Conservation (phyloP, 2,888 invertebrate genomes). For the Seladonia tumulorum region DNA sequence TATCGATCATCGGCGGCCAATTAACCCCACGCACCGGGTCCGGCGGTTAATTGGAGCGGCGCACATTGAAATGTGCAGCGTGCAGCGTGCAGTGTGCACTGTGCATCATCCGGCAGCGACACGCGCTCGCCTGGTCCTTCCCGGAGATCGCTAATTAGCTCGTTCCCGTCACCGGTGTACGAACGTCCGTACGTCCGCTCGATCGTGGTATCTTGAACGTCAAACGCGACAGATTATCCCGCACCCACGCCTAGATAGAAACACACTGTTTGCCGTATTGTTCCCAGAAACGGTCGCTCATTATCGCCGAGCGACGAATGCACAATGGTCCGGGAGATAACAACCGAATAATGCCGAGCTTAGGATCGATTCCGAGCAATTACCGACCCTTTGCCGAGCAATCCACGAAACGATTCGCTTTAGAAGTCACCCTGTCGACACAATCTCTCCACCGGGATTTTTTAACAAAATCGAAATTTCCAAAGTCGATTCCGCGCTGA, state of each 20-base stretch:
- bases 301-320: constrained; percentile 30
- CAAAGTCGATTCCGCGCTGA: neutral
- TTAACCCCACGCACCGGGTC: constrained; percentile 36
- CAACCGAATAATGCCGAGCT: neutral
- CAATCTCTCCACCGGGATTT: neutral
- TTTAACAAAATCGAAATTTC: too few relatives aligned
- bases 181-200: neutral
- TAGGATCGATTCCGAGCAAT: constrained; percentile 5
- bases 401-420: constrained; percentile 12
- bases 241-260: constrained; percentile 27
- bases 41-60: constrained; percentile 48
- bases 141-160: constrained; percentile 53
- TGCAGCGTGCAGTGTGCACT: neutral
- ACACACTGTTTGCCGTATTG: constrained; percentile 23
- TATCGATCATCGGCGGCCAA: constrained; percentile 52
- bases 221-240: constrained; percentile 48
- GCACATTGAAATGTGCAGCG: constrained; percentile 42
- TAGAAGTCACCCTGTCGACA: neutral
- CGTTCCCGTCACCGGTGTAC: neutral
- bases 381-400: neutral
- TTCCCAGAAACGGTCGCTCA: constrained; percentile 22
- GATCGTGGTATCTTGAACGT: constrained; percentile 50
- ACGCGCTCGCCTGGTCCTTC: constrained; percentile 31
- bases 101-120: constrained; percentile 10
- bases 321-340: constrained; percentile 8